Evolutionary conservation across 2,888 invertebrate species (phyloP).

Genomic region (Helleia helle): DNA sequence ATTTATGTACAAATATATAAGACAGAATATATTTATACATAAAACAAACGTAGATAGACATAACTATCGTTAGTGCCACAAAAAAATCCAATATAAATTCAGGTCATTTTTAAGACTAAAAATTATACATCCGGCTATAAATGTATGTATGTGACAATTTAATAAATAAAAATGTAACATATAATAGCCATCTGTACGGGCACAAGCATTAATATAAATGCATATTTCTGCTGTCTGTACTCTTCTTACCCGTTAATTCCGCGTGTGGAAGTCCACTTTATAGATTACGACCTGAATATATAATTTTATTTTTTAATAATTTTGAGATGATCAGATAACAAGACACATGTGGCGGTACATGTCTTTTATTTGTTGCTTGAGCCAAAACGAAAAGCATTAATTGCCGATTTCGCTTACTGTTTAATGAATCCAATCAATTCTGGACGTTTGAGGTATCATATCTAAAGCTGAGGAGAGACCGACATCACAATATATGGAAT

Average conservation of each 20-base stretch:
- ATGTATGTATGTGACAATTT: conserved; percentile 7
- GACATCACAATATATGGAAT: conserved; percentile 1
- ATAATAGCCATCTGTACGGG: conserved; percentile 4
- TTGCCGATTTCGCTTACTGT: conserved; percentile 19
- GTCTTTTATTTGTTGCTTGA: conserved; percentile 13
- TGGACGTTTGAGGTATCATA: conserved; percentile 12
- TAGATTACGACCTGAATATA: conserved; percentile 4
- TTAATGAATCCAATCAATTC: conserved; percentile 25
- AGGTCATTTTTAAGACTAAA: not conserved
- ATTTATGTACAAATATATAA: too few relatives aligned
- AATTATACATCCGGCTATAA: not conserved
- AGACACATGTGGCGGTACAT: conserved; percentile 6
- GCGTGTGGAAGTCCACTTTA: not conserved
- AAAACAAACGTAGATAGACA: too few relatives aligned
- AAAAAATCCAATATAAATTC: conserved; percentile 2
- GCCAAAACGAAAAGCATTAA: conserved; percentile 17
- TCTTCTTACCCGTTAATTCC: not conserved
- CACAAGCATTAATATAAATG: conserved; percentile 7
- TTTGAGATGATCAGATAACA: conserved; percentile 4
- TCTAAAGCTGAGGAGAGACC: not conserved
- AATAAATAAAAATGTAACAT: conserved; percentile 6
- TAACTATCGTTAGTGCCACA: conserved; percentile 3
- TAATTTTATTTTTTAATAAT: conserved; percentile 5
- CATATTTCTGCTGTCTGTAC: conserved; percentile 5
- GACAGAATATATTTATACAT: too few relatives aligned